phyloP scores from a whole-genome alignment of 2,113 vertebrate genomes.

The Larimichthys polyactis region DNA sequence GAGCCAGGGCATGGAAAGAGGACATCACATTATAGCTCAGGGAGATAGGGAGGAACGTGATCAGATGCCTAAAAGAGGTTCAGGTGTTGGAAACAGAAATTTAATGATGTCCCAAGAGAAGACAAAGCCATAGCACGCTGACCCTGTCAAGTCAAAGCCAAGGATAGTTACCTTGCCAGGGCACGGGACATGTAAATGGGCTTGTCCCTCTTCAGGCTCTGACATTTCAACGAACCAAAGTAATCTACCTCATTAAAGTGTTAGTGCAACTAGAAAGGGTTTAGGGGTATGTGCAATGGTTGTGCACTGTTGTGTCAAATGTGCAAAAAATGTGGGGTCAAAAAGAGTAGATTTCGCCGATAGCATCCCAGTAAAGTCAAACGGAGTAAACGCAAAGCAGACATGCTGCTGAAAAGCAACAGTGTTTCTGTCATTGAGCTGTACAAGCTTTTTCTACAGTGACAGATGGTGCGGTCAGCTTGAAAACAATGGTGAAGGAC shows the following conservation, averaged over 20 bases:
- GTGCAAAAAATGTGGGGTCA: neutral
- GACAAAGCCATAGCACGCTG: constrained; percentile 69
- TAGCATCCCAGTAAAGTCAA: neutral
- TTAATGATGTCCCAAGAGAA: constrained; percentile 81
- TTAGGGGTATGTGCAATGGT: neutral
- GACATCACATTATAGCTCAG: constrained; percentile 66
- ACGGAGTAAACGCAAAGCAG: neutral
- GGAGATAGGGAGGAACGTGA: constrained; percentile 68
- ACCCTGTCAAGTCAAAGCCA: constrained; percentile 74
- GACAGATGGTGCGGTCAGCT: constrained; percentile 75
- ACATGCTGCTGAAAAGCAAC: constrained; percentile 41
- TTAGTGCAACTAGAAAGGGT: constrained; percentile 8
- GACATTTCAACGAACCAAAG: constrained; percentile 62
- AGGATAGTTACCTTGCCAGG: constrained; percentile 68
- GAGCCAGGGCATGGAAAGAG: constrained; percentile 63
- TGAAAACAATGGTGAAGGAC: constrained; percentile 77
- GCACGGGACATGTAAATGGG: constrained; percentile 71
- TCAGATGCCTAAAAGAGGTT: constrained; percentile 68
- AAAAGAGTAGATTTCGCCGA: neutral
- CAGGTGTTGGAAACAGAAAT: constrained; percentile 76
- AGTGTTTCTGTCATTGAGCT: constrained; percentile 55
- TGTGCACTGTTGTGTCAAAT: constrained; percentile 22
- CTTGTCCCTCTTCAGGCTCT: constrained; percentile 47
- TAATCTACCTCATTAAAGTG: constrained; percentile 54
- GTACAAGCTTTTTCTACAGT: constrained; percentile 41